Evolutionary conservation across 2,888 invertebrate species (phyloP), one percentile per base, ranked within the genome.

Genomic region (Drosophila paracracens): DNA sequence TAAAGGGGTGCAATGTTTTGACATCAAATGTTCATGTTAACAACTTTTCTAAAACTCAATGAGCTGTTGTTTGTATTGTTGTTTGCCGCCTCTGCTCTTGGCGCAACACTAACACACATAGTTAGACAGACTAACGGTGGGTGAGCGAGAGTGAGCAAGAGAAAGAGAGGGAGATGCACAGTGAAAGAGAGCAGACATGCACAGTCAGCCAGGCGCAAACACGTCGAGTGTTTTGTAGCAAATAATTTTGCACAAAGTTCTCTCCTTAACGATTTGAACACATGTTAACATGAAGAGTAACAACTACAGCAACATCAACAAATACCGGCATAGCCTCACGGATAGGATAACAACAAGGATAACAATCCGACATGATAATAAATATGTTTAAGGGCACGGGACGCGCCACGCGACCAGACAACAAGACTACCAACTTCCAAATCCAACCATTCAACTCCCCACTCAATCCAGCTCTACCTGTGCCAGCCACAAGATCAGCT

Each of bases 151-250:
- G 25, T 48, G 25, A 48, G 33, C 36, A 25, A 29, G 8, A 8
- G 13, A n/a, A 4, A 33, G 8, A 25, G 21, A 63, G 21, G 56
- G 40, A 35, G 27, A 53, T 11, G 40, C 29, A 40, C 10, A 38
- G 36, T 35, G 29, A 29, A 7, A 33, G 16, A 36, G 13, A 21
- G 48, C n/a, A 53, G 50, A 56, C 16, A 56, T 38, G 48, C 64
- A 62, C 62, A 81, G 71, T 54, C 83, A 83, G 82, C 74, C 80
- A 88, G 88, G 90, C 86, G 85, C 86, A 85, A 85, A 89, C 90
- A 89, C 83, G 86, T 85, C 83, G 85, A 85, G 90, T 89, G 90
- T 85, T 89, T 88, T 88, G 88, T 89, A 80, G 83, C 85, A 85
- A 85, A 85, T 85, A 85, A 85, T 85, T 89, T 85, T 88, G 88